Percentiles rank a stretch among this genome's conserved stretches.
phyloP scores from a whole-genome alignment of 2,113 vertebrate genomes.

The Mus musculus region DNA sequence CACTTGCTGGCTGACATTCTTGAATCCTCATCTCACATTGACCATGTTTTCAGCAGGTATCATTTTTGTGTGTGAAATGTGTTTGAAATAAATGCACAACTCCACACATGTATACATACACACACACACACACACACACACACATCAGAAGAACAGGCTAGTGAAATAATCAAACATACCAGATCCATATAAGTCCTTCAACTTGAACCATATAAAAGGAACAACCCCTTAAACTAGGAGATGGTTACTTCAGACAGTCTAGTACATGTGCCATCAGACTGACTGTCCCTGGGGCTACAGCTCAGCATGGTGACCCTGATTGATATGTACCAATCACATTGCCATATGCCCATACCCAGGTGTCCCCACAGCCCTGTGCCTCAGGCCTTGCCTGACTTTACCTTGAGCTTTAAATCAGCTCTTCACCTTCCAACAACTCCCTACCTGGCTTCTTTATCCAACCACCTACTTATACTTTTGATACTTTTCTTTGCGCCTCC shows the following conservation, averaged over 20 bases:
- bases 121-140: background rate
- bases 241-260: background rate
- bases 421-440: background rate
- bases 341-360: background rate
- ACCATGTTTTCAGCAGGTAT: constrained; percentile 41
- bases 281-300: background rate
- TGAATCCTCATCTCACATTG: constrained; percentile 32
- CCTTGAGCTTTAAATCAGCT: background rate
- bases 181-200: background rate
- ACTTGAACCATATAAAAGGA: background rate
- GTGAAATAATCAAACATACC: background rate
- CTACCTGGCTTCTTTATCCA: background rate
- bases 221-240: background rate
- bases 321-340: background rate
- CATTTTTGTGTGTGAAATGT: constrained; percentile 53
- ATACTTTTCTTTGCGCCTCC: background rate
- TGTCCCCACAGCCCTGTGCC: too few relatives aligned
- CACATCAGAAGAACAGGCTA: background rate
- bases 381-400: background rate
- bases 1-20: constrained; percentile 23
- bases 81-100: constrained; percentile 72
- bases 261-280: background rate
- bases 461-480: background rate
- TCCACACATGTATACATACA: background rate
- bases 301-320: background rate